Base-by-base conservation (phyloP, 30 jellyfish, hydroid and myxozoan genomes). In the Cassiopea xamachana region DNA sequence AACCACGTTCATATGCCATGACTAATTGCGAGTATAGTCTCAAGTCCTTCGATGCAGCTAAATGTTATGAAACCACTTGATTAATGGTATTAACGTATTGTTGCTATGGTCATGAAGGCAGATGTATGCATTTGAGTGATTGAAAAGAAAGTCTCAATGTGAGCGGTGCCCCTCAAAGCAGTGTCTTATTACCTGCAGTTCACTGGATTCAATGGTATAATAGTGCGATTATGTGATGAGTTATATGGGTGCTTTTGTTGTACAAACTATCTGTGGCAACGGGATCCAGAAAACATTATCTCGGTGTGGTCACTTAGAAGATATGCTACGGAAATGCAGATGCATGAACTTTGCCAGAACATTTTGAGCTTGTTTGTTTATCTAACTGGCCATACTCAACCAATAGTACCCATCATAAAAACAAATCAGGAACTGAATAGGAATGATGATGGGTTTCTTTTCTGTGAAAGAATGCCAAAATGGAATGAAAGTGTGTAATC, bases 291-390 rank as follows among this genome's bases (percentile, higher is more conserved):
- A 75, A 16, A 47, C 49, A 75, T 75, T 74, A 44, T 48, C 84
- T 27, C 19, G 46, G 7, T 16, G 17, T 75, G 68, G 84, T 16
- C 68, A 75, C 61, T 6, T 44, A 7, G 9, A 75, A 9, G 61
- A 75, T 18, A 7, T 75, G 75, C 8, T 16, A 18, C 14, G 84
- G 61, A 75, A 46, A 47, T 17, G 44, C 6, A 74, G 84, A 46
- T 75, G 84, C 84, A 75, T 75, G 68, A 75, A 19, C 68, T 75
- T 75, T 5, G 19, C 84, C 7, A 16, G 44, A 46, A 75, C 68
- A 48, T 75, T 74, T 16, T 48, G 14, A 27, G 4, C n/a, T 16
- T 19, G 17, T 16, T 75, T 48, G 84, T 75, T 74, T 4, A 75
- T 46, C 68, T 75, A 10, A 48, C 7, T 9, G 44, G 61, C 58